Evolutionary conservation across 2,888 invertebrate species (phyloP), one percentile per base, ranked within the genome.

Genomic region (Heliconius sara): DNA sequence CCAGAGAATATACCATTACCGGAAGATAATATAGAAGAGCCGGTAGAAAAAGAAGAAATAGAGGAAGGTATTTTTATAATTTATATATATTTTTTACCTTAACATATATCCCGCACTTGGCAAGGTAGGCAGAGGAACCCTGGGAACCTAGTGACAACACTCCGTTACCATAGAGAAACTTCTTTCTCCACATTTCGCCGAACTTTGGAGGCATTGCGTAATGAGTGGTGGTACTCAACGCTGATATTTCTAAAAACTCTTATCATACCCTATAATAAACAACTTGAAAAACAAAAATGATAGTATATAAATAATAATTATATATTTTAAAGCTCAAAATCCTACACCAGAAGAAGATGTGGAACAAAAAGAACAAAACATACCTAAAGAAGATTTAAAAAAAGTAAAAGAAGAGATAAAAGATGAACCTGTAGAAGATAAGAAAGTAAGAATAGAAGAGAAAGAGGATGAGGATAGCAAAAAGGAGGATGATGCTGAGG

Each of bases 401-500:
- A 19, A n/a, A 2, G 34, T 25, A 47, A 74, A 81, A 63, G 80
- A 79, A 30, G 82, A 81, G 63, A 16, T 71, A 9, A 67, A 65
- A 72, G 80, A 79, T 68, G 63, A 75, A 47, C 43, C 81, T 19
- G 85, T 81, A 73, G 85, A 81, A 80, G 76, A 78, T 25, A 81
- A 82, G 63, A 79, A 84, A 25, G 83, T 81, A 16, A 85, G 84
- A 22, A 87, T 87, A 34, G 88, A 89, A 65, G 86, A 86, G 39
- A 74, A 81, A 34, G 78, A 80, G 52, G 86, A 86, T 60, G 85
- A 87, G 78, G 82, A 81, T 52, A 67, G 65, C 0, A 91, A 89
- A 83, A 90, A 86, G 39, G 91, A 91, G 1, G 92, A 92, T 3
- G 92, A 91, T 66, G 87, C 88, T 39, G 94, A 93, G 88, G 91